Evolutionary conservation across 2,888 invertebrate species (phyloP).

Genomic region (Parnassius glacialis): DNA sequence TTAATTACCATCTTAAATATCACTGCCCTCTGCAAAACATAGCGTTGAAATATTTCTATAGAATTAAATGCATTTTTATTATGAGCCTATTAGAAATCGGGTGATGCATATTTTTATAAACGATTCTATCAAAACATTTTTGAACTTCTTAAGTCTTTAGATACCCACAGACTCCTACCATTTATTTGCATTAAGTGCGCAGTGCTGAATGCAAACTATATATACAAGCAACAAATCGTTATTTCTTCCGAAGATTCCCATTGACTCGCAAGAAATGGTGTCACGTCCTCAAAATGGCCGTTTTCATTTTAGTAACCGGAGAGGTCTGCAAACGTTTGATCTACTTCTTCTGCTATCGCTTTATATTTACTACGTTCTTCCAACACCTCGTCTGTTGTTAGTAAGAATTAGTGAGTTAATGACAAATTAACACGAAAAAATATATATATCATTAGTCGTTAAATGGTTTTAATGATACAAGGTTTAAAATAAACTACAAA

Average conservation of each 20-base stretch:
- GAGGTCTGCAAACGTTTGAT: constrained; percentile 97
- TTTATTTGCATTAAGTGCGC: constrained; percentile 18
- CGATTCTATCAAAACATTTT: constrained; percentile 14
- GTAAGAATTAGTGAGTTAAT: constrained; percentile 43
- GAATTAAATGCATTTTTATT: not conserved
- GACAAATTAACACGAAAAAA: not conserved
- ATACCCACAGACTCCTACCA: constrained; percentile 9
- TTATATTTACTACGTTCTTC: constrained; percentile 98
- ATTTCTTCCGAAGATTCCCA: constrained; percentile 20
- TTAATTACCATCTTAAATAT: no score
- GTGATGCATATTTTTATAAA: not conserved
- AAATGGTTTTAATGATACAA: not conserved
- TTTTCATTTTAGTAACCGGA: constrained; percentile 87
- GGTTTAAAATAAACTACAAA: no score
- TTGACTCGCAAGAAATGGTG: constrained; percentile 43
- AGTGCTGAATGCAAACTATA: constrained; percentile 36
- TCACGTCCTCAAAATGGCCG: constrained; percentile 29
- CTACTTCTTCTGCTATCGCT: constrained; percentile 98
- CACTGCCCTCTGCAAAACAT: no score
- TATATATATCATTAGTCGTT: no score
- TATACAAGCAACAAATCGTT: constrained; percentile 25
- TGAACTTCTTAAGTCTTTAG: constrained; percentile 7
- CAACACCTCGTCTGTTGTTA: constrained; percentile 89
- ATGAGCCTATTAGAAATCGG: not conserved
- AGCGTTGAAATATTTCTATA: not conserved